Conservation (phyloP, 2,113 vertebrate species). For the Lagopus muta region DNA sequence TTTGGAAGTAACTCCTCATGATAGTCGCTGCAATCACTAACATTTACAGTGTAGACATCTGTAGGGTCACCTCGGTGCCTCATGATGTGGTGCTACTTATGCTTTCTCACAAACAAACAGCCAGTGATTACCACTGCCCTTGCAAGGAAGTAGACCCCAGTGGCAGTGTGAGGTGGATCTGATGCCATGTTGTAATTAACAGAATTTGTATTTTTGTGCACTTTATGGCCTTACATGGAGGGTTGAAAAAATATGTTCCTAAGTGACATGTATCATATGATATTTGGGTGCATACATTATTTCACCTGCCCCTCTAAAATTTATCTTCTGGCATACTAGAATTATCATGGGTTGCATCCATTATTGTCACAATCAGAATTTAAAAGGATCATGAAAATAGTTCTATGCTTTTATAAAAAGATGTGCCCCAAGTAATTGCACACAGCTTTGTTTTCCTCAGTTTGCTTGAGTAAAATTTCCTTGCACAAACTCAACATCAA, state of each 20-base stretch:
- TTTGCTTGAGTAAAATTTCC: not conserved
- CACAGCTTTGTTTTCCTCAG: not conserved
- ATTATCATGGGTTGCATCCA: not conserved
- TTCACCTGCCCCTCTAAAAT: not conserved
- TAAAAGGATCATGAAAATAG: not conserved
- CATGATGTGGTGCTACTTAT: not conserved
- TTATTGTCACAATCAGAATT: not conserved
- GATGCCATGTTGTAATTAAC: not conserved
- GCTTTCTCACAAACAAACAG: not conserved
- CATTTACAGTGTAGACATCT: not conserved
- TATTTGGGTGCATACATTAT: not conserved
- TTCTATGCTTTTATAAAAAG: not conserved
- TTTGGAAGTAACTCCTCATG: not conserved
- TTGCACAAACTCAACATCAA: not conserved
- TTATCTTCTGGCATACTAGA: not conserved
- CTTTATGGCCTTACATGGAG: not conserved
- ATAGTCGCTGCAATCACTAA: not conserved
- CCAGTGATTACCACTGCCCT: not conserved
- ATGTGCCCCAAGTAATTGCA: not conserved
- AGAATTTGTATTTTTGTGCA: not conserved
- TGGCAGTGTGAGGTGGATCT: not conserved
- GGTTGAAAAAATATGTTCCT: not conserved
- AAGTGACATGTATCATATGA: not conserved
- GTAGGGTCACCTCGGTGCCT: not conserved
- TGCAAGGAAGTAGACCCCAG: not conserved